These are phyloP conservation scores for Raja brachyura DNA, from an alignment of 2,113 vertebrate species.

Conservation along the genomic window DNA sequence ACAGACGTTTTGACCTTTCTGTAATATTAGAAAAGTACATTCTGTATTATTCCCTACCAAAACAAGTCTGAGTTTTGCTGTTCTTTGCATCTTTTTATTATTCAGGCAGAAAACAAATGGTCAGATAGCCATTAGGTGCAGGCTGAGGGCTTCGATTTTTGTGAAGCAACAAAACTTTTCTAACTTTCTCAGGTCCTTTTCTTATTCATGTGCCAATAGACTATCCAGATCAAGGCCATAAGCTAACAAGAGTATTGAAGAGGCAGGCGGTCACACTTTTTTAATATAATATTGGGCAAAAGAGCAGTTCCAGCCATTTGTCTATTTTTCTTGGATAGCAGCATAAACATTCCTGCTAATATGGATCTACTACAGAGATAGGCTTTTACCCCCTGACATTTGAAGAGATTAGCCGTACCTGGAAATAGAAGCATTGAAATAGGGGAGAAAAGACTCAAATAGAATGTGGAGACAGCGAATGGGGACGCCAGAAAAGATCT, in stretches of 20 bases:
- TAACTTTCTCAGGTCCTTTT: neutral
- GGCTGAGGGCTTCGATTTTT: neutral
- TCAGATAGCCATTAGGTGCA: neutral
- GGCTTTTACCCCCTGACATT: neutral
- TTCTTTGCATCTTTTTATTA: neutral
- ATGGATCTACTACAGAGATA: neutral
- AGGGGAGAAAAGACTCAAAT: neutral
- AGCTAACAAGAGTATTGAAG: neutral
- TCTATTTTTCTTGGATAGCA: neutral
- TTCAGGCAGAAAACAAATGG: neutral
- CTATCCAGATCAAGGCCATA: neutral
- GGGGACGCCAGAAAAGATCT: neutral
- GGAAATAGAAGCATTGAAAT: neutral
- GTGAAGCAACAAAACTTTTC: neutral
- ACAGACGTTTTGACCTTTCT: neutral
- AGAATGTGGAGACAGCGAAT: too few relatives aligned
- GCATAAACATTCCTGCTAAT: neutral
- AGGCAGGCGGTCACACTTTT: neutral
- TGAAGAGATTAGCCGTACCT: neutral
- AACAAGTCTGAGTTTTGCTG: neutral
- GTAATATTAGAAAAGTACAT: neutral
- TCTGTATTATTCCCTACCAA: neutral
- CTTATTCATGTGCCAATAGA: neutral
- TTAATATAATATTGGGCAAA: neutral
- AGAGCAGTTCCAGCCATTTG: neutral